These are phyloP conservation scores for Sinopyrophorus schimmeli DNA, from an alignment of 2,888 invertebrate genomes.

Conservation along the genomic window DNA sequence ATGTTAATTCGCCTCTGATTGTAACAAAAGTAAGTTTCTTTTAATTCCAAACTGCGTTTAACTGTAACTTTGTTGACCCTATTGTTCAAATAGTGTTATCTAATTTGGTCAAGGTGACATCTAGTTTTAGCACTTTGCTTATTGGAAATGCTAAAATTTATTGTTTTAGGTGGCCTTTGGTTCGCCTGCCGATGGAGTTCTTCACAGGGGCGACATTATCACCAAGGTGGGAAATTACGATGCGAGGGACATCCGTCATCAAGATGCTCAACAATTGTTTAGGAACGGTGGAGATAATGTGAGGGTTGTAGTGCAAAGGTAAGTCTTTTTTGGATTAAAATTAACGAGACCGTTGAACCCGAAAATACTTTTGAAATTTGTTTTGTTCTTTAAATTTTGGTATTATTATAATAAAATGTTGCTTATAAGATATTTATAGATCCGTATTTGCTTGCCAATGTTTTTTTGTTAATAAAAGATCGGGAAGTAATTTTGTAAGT, in stretches of 20 bases:
- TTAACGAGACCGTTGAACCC: neutral
- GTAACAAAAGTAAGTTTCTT: constrained; percentile 82
- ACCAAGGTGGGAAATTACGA: constrained; percentile 89
- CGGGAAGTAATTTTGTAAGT: constrained; percentile 19
- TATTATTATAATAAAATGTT: constrained; percentile 8
- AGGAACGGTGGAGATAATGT: constrained; percentile 79
- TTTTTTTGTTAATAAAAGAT: constrained; percentile 9
- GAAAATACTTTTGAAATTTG: too few species aligned
- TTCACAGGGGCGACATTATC: constrained; percentile 88
- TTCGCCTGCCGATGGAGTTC: constrained; percentile 81
- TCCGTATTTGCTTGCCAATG: constrained; percentile 18
- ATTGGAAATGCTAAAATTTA: constrained; percentile 3
- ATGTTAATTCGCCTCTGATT: constrained; percentile 83
- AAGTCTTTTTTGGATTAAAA: constrained; percentile 32
- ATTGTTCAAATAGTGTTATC: too few species aligned
- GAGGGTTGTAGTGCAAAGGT: constrained; percentile 83
- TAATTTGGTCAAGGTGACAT: constrained; percentile 5
- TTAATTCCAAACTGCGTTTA: too few species aligned
- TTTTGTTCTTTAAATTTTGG: constrained; percentile 7
- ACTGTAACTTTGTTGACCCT: too few species aligned
- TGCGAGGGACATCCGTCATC: constrained; percentile 82
- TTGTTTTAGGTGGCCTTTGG: constrained; percentile 78
- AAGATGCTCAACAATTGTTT: constrained; percentile 88
- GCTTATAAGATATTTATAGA: constrained; percentile 13
- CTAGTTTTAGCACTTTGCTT: neutral